Evolutionary conservation across 2,113 vertebrate species (phyloP).

Genomic region (Acrocephalus kingi): DNA sequence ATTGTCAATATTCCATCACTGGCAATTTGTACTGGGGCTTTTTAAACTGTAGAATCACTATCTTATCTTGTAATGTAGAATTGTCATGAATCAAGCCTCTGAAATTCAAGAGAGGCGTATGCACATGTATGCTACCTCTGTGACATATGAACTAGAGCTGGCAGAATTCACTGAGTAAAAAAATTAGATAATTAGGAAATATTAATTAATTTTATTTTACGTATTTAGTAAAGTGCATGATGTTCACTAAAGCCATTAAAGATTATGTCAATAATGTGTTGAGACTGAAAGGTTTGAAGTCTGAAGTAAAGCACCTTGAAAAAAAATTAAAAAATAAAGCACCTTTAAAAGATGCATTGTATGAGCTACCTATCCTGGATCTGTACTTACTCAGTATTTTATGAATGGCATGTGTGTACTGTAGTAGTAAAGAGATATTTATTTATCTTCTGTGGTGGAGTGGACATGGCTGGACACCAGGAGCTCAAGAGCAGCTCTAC

Average conservation of each 20-base stretch:
- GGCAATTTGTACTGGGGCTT: neutral
- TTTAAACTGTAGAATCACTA: neutral
- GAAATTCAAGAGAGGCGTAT: neutral
- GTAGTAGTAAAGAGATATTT: neutral
- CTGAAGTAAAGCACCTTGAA: neutral
- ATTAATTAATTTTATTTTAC: neutral
- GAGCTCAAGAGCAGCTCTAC: neutral
- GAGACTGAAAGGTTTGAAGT: neutral
- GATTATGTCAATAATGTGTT: neutral
- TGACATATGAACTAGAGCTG: neutral
- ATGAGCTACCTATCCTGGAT: neutral
- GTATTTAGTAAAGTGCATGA: neutral
- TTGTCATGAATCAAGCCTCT: neutral
- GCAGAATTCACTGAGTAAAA: neutral
- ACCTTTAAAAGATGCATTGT: neutral
- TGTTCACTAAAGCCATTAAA: neutral
- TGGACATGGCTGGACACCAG: rapidly evolving
- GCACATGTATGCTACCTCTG: neutral
- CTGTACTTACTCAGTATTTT: neutral
- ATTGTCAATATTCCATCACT: neutral
- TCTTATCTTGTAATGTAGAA: neutral
- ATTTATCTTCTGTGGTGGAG: neutral
- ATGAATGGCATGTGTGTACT: neutral
- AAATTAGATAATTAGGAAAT: neutral
- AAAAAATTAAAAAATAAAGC: neutral